A percentile compares a stretch with the other conserved stretches of the same genome.
Conservation (phyloP, 2,797 vertebrate species). For the Molothrus ater region DNA sequence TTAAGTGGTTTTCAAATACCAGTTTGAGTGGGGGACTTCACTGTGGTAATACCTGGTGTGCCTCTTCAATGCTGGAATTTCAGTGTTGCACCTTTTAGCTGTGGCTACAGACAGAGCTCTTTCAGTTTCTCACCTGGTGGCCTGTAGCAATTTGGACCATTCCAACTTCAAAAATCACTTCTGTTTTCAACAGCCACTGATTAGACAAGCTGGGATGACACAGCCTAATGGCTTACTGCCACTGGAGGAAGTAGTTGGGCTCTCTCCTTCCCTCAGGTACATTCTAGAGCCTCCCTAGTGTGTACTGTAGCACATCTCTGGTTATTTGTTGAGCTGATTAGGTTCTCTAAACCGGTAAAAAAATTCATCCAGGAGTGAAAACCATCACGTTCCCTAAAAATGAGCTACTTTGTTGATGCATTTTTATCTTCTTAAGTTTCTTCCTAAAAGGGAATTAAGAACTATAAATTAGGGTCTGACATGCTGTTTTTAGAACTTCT, state of each 20-base stretch:
- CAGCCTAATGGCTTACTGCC: neutral
- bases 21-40: neutral
- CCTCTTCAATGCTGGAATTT: constrained; percentile 4
- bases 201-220: neutral
- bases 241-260: neutral
- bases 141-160: neutral
- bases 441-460: neutral
- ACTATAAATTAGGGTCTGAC: neutral
- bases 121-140: neutral
- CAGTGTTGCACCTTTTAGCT: neutral
- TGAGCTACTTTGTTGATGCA: neutral
- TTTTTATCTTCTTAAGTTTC: neutral
- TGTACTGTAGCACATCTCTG: neutral
- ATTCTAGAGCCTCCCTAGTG: neutral
- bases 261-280: neutral
- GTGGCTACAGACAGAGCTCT: neutral
- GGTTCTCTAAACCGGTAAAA: neutral
- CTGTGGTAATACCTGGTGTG: neutral
- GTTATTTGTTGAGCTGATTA: neutral
- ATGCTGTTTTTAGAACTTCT: neutral
- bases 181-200: neutral
- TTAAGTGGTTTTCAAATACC: constrained; percentile 7
- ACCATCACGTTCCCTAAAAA: neutral
- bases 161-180: constrained; percentile 16
- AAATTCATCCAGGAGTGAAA: neutral